Evolutionary conservation across 1,140 invertebrate genomes (phyloP), one percentile per base, ranked within the genome.

Genomic region (Mesaphorura yosii): DNA sequence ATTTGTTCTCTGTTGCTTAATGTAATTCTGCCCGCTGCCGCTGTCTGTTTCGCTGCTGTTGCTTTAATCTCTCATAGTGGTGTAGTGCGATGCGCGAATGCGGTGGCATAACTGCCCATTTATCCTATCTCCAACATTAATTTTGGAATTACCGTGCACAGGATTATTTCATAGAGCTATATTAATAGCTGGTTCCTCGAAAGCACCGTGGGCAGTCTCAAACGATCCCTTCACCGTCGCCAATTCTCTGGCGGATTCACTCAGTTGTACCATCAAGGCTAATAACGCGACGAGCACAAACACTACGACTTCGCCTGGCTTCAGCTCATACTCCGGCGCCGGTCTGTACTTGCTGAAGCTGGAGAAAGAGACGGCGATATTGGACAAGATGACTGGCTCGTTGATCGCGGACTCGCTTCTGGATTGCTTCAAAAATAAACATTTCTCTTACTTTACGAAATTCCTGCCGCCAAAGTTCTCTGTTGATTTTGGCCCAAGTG

Each of bases 191-290:
- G 92, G 92, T 7, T 94, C 92, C 17, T 91, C 92, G 0, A 71
- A 95, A 12, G 88, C 86, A 38, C 88, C 85, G 1, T 97, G 88
- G 93, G 91, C 91, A 0, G 73, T 93, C 37, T 87, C 93, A 1
- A 83, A 88, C 63, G 86, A 94, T 69, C 88, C 91, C 0, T 80
- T 85, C 0, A 78, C 80, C 50, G 92, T 86, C 66, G 87, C 91
- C 5, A 70, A 86, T 19, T 81, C 86, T 67, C 70, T 97, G 41
- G 88, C 88, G 1, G 78, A 78, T 53, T 80, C 82, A 41, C 78
- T 91, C 6, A 93, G 93, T 68, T 97, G 91, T 66, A 78, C 82
- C 73, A 79, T 10, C 79, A 81, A 63, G 7, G 7, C 12, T 7
- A 5, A 5, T 27, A 26, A 6, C 6, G 17, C 40, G 6, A 10